Base-by-base conservation (phyloP, 2,797 vertebrate genomes). In the Betta splendens region DNA sequence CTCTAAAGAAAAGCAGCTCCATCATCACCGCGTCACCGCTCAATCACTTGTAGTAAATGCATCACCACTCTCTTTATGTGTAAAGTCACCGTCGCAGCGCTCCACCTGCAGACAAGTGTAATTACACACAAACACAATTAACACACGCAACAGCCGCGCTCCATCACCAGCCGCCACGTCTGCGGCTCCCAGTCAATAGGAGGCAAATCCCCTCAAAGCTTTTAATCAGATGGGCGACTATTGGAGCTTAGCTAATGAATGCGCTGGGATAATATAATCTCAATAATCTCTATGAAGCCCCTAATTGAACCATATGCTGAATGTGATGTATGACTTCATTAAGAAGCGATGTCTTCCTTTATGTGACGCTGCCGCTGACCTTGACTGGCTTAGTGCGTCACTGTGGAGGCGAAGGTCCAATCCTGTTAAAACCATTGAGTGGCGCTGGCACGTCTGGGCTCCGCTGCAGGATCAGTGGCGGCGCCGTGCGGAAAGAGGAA, bases 211-310 rank as follows among this genome's bases (percentile, higher is more conserved):
- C 69, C 72, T 66, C 53, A 43, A 64, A 67, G 64, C 39, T 83
- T 69, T 57, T 79, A 89, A 89, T 89, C 79, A 85, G 67, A 87
- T 72, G 76, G 74, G 72, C 33, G 69, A 68, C 88, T 86, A 83
- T 77, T 80, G 69, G 74, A 83, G 83, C 78, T 81, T 81, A 79
- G 78, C 86, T 89, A 90, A 92, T 89, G 81, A 88, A 86, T 82
- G 81, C 72, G 64, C 72, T 49, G 65, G 79, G 79, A 87, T 79
- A 87, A 85, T 81, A 89, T 88, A 85, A 77, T 84, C 86, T 87
- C 79, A 75, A 85, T 89, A 85, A 89, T 90, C 76, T 89, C 65
- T 76, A 73, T 75, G 63, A 86, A 82, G 76, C 69, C 62, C 69
- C 82, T 83, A 83, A 89, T 89, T 89, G 77, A 86, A 79, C 79